Evolutionary conservation across 2,797 vertebrate genomes (phyloP).

Genomic region (Scarus forsteni): DNA sequence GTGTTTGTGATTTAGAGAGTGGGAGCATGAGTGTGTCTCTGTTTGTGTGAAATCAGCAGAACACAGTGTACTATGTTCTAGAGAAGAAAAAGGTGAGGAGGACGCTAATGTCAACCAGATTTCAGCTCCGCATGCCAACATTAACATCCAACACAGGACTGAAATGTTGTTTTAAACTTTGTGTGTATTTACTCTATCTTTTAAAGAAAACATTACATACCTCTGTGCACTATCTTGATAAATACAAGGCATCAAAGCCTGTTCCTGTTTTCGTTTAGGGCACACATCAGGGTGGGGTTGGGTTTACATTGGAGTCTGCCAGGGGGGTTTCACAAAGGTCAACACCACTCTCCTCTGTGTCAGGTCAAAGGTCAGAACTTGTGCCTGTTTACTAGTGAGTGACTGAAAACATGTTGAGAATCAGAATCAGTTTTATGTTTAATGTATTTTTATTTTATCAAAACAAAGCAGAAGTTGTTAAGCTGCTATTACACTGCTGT

Average conservation of each 20-base stretch:
- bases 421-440: too few species aligned
- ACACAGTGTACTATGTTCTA: slow-evolving; percentile 60
- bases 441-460: too few species aligned
- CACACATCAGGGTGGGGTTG: slow-evolving; percentile 49
- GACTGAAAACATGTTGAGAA: slow-evolving; percentile 22
- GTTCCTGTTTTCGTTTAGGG: slow-evolving; percentile 70
- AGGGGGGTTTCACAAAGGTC: slow-evolving; percentile 70
- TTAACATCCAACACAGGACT: slow-evolving; percentile 77
- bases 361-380: slow-evolving; percentile 86
- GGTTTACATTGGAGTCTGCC: slow-evolving; percentile 39
- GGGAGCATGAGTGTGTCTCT: background rate
- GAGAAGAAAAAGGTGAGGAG: slow-evolving; percentile 76
- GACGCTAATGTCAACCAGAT: slow-evolving; percentile 81
- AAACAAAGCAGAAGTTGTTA: too few species aligned
- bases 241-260: slow-evolving; percentile 73
- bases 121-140: slow-evolving; percentile 81
- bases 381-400: slow-evolving; percentile 84
- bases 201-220: slow-evolving; percentile 85
- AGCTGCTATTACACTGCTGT: too few species aligned
- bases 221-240: slow-evolving; percentile 78
- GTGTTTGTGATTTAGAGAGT: background rate
- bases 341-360: slow-evolving; percentile 74
- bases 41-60: slow-evolving; percentile 75
- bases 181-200: slow-evolving; percentile 84
- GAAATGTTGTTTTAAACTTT: slow-evolving; percentile 85